A percentile compares a stretch with the other conserved stretches of the same genome.
These are phyloP conservation scores for Drosophila mimetica DNA, from an alignment of 2,888 invertebrate genomes.

Conservation along the genomic window DNA sequence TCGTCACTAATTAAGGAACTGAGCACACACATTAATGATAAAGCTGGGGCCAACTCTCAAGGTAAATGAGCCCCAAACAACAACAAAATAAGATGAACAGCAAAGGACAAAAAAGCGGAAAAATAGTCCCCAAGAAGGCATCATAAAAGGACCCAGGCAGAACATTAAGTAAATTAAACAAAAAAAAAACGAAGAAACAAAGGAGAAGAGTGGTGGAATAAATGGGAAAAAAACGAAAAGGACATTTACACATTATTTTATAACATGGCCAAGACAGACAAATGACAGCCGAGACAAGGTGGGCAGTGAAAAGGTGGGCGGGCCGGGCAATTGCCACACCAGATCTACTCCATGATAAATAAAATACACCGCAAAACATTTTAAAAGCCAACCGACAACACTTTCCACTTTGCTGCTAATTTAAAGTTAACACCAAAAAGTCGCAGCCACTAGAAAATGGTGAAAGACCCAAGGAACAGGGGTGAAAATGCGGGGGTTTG, in stretches of 20 bases:
- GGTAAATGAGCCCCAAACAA: slow-evolving; percentile 31
- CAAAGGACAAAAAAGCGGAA: slow-evolving; percentile 25
- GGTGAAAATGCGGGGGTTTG: slow-evolving; percentile 2
- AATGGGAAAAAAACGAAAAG: slow-evolving; percentile 23
- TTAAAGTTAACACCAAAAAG: slow-evolving; percentile 76
- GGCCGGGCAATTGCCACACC: slow-evolving; percentile 51
- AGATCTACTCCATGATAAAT: slow-evolving; percentile 75
- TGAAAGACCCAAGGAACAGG: slow-evolving; percentile 17
- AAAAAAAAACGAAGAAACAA: slow-evolving; percentile 23
- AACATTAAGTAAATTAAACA: slow-evolving; percentile 54
- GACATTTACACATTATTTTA: slow-evolving; percentile 58
- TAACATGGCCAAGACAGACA: slow-evolving; percentile 53
- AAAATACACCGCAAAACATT: slow-evolving; percentile 78
- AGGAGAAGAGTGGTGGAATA: slow-evolving; percentile 16
- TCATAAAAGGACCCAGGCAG: slow-evolving; percentile 47
- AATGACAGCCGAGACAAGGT: slow-evolving; percentile 65
- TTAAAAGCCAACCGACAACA: slow-evolving; percentile 79
- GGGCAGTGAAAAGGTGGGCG: slow-evolving; percentile 15
- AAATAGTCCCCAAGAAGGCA: slow-evolving; percentile 42
- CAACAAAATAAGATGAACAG: slow-evolving; percentile 25
- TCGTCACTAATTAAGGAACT: slow-evolving; percentile 48
- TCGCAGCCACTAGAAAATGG: slow-evolving; percentile 63
- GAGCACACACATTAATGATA: slow-evolving; percentile 47
- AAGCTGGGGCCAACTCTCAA: slow-evolving; percentile 27
- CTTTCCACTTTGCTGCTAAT: slow-evolving; percentile 80